Percentiles rank a stretch among this genome's conserved stretches.
Conservation (phyloP, 2,797 vertebrate genomes). For the Helostoma temminkii region DNA sequence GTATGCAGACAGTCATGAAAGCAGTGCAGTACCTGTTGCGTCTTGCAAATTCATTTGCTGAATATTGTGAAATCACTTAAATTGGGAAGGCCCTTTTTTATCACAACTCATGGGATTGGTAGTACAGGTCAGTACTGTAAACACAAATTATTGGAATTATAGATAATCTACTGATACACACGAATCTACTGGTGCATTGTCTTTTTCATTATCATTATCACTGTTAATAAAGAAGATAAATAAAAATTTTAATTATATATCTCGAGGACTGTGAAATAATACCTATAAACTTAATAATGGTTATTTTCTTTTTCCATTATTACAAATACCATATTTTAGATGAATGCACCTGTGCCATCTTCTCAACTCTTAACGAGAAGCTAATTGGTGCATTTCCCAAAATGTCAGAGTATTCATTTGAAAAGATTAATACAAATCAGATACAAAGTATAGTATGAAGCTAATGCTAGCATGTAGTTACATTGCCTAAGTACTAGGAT, state of each 20-base stretch:
- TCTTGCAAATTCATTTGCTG: constrained; percentile 88
- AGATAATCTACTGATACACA: constrained; percentile 21
- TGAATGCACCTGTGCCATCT: neutral
- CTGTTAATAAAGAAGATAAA: neutral
- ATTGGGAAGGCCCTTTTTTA: constrained; percentile 65
- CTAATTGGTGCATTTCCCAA: no score
- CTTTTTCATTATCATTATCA: neutral
- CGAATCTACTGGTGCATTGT: neutral
- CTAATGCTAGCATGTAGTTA: neutral
- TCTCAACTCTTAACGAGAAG: no score
- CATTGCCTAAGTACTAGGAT: no score
- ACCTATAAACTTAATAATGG: neutral
- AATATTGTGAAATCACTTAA: constrained; percentile 82
- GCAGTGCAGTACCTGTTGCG: constrained; percentile 82
- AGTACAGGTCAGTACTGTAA: constrained; percentile 31
- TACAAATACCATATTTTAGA: neutral
- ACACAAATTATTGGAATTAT: constrained; percentile 31
- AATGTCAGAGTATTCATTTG: no score
- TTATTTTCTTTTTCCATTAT: neutral
- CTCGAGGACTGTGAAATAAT: neutral
- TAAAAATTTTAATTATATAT: neutral
- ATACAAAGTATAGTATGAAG: neutral
- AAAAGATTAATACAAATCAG: no score
- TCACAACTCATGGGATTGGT: constrained; percentile 27
- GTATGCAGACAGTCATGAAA: constrained; percentile 89